Conservation (phyloP, 2,888 invertebrate species). For the Lasioglossum zephyrum region DNA sequence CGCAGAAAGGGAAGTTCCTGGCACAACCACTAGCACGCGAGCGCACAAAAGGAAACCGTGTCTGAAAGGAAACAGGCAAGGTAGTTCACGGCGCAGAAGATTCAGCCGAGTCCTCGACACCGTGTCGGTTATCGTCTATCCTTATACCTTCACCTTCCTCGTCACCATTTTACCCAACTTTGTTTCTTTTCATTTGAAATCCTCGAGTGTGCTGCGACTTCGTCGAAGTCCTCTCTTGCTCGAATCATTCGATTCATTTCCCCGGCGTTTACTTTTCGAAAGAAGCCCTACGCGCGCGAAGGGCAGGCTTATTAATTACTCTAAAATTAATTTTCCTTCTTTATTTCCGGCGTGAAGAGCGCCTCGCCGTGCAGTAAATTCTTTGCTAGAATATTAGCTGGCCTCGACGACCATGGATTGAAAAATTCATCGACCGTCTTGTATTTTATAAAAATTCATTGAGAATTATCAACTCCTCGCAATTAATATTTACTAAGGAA, state of each 20-base stretch:
- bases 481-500: background rate
- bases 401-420: background rate
- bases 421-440: background rate
- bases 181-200: too few species aligned
- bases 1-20: background rate
- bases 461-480: too few species aligned
- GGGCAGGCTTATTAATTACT: constrained; percentile 45
- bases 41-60: constrained; percentile 32
- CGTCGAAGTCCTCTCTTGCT: background rate
- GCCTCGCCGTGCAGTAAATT: background rate
- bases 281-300: background rate
- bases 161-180: background rate
- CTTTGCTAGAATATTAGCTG: background rate
- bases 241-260: constrained; percentile 43
- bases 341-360: constrained; percentile 18
- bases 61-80: constrained; percentile 19
- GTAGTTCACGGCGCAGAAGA: constrained; percentile 13
- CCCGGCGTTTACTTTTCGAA: background rate
- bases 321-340: constrained; percentile 49
- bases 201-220: background rate
- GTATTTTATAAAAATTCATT: too few species aligned
- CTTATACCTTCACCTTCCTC: background rate
- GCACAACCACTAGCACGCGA: background rate
- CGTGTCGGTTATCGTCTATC: constrained; percentile 13
- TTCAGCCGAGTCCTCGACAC: background rate